phyloP scores from a whole-genome alignment of 2,113 vertebrate genomes.

The Macquaria ambigua region DNA sequence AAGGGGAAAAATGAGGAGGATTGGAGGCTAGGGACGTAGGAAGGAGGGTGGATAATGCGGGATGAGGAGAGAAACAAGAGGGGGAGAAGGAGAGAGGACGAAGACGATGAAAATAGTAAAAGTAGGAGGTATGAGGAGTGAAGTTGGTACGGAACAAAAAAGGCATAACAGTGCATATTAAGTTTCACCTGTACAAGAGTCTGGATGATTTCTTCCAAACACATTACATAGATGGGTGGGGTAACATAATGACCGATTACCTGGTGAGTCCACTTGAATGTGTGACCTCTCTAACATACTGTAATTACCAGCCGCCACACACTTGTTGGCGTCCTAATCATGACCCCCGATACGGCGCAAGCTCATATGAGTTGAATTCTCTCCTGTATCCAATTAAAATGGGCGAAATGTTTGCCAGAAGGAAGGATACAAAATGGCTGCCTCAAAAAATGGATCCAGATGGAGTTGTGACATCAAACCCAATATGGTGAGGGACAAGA shows the following conservation, averaged over 20 bases:
- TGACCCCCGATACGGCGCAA: neutral
- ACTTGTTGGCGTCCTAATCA: constrained; percentile 3
- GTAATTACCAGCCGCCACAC: constrained; percentile 1
- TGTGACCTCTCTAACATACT: neutral
- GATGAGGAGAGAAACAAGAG: neutral
- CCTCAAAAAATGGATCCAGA: constrained; percentile 65
- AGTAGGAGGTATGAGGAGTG: neutral
- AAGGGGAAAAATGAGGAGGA: constrained; percentile 6
- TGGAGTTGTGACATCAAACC: constrained; percentile 68
- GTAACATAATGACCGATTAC: constrained; percentile 18
- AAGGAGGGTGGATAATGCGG: neutral
- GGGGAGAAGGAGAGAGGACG: neutral
- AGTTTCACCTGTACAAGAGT: constrained; percentile 18
- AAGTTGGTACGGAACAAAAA: neutral
- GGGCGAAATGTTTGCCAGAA: constrained; percentile 55
- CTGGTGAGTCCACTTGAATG: constrained; percentile 23
- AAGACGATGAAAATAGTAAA: neutral
- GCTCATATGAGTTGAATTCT: constrained; percentile 20
- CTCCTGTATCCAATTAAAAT: constrained; percentile 34
- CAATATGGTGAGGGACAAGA: constrained; percentile 67
- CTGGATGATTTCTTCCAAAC: constrained; percentile 25
- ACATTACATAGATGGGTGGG: neutral
- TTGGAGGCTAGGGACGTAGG: neutral
- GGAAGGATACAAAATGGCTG: constrained; percentile 54
- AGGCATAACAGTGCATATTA: neutral